Base-by-base conservation (phyloP, 2,113 vertebrate genomes). In the Sula dactylatra region DNA sequence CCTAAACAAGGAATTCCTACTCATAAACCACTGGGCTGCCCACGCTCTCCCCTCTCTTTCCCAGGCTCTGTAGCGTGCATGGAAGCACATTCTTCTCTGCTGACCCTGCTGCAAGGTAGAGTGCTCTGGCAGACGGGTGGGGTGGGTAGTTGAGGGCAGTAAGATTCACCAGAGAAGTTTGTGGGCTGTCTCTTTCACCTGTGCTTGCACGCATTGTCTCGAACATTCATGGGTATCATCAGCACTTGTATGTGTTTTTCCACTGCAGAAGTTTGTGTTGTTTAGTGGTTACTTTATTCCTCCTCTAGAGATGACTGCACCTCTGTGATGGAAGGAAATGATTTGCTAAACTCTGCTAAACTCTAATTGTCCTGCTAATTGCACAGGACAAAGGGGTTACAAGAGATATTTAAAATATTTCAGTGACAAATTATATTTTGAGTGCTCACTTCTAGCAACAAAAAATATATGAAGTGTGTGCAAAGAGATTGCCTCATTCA, bases 1-100 rank as follows among this genome's bases (percentile, higher is more conserved):
- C 95, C 93, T 90, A 83, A 96, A 88, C 74, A 59, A 78, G 89
- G 85, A 93, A 96, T 95, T 96, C 78, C 67, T 93, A 34, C 82
- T 78, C 89, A 42, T 42, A 83, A 96, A 76, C n/a, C 71, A 4
- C 59, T 14, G 66, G 58, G 84, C 93, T 95, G 89, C 86, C 93
- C 94, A 93, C 80, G 6, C 72, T 96, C 74, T 90, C 83, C 52
- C 49, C 18, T 3, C 14, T 87, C 16, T 42, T 95, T 95, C 89
- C 87, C 95, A 94, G 82, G 84, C 84, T 94, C 86, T 11, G 58
- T 36, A 13, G 25, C 58, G 73, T 91, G 58, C 4, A 0, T 13
- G 74, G 74, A 95, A 42, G 40, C 93, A 90, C 20, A 4, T 93
- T 92, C 86, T 78, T 62, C 73, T 55, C 86, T 69, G 47, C 77